Percentiles rank a stretch among this genome's conserved stretches.
These are phyloP conservation scores for Leptopilina clavipes DNA, from an alignment of 1,140 invertebrate species.

Conservation along the genomic window DNA sequence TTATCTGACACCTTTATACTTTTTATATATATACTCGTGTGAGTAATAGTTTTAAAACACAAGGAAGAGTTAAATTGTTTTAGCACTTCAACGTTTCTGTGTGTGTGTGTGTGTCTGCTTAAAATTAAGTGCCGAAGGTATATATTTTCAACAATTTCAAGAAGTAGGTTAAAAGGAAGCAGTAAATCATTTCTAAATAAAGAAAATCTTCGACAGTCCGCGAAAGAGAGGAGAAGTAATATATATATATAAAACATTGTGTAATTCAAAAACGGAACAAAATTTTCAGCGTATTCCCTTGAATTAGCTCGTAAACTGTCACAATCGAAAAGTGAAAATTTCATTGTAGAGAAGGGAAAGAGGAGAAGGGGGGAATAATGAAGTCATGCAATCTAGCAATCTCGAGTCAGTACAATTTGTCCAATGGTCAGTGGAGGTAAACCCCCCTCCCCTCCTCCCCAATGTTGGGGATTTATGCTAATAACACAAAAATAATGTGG, in stretches of 20 bases:
- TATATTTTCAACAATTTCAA: not conserved
- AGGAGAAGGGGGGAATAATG: not conserved
- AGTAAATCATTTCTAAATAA: constrained; percentile 20
- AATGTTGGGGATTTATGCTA: no score
- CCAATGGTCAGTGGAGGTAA: not conserved
- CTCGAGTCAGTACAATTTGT: not conserved
- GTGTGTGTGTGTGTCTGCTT: not conserved
- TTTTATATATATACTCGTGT: not conserved
- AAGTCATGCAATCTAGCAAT: constrained; percentile 1
- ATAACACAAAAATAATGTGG: no score
- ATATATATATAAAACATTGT: no score
- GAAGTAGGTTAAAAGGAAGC: constrained; percentile 1
- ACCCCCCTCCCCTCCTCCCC: no score
- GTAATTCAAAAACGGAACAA: constrained; percentile 3
- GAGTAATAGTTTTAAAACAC: not conserved
- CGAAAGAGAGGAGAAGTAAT: no score
- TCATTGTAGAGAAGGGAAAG: no score
- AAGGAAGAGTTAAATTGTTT: not conserved
- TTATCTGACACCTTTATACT: not conserved
- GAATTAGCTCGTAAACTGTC: constrained; percentile 9
- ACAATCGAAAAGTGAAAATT: not conserved
- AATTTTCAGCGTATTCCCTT: not conserved
- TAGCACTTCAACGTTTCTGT: not conserved
- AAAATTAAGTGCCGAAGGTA: not conserved
- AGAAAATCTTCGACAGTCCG: not conserved